These are phyloP conservation scores for Leptinotarsa haldemani DNA, from an alignment of 2,888 invertebrate species.

Conservation along the genomic window DNA sequence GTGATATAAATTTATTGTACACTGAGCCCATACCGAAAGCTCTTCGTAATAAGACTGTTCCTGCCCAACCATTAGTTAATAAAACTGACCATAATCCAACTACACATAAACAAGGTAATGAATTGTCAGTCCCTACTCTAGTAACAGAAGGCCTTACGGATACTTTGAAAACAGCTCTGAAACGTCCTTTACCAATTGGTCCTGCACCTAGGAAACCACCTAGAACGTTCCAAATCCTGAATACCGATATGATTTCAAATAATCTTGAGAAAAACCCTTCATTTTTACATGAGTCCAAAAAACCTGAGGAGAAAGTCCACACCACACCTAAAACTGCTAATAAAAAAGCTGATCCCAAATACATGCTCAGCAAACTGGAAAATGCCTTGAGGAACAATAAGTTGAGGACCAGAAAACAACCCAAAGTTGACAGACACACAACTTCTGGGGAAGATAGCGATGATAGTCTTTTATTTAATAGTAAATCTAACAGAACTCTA, in stretches of 20 bases:
- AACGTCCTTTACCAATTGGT: conserved; percentile 75
- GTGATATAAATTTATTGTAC: conserved; percentile 55
- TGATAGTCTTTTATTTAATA: conserved; percentile 56
- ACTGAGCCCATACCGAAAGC: conserved; percentile 62
- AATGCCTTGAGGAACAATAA: conserved; percentile 70
- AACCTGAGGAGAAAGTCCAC: conserved; percentile 39
- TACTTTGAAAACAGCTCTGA: conserved; percentile 74
- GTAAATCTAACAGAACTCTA: conserved; percentile 51
- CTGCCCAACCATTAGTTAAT: conserved; percentile 29
- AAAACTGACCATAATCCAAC: conserved; percentile 52
- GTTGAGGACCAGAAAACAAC: conserved; percentile 53
- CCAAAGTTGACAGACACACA: conserved; percentile 52
- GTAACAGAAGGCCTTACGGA: conserved; percentile 63
- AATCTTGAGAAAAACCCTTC: conserved; percentile 48
- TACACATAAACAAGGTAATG: conserved; percentile 55
- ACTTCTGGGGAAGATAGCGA: conserved; percentile 62
- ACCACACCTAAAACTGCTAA: conserved; percentile 41
- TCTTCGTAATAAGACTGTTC: conserved; percentile 49
- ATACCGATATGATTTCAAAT: conserved; percentile 23
- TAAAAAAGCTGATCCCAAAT: conserved; percentile 67
- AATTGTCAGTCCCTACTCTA: conserved; percentile 23
- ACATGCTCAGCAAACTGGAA: conserved; percentile 76
- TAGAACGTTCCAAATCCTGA: conserved; percentile 69
- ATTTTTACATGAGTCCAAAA: conserved; percentile 51
- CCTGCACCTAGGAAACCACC: conserved; percentile 84